Evolutionary conservation across 1,140 invertebrate genomes (phyloP).

Genomic region (Gyrodactylus salaris): DNA sequence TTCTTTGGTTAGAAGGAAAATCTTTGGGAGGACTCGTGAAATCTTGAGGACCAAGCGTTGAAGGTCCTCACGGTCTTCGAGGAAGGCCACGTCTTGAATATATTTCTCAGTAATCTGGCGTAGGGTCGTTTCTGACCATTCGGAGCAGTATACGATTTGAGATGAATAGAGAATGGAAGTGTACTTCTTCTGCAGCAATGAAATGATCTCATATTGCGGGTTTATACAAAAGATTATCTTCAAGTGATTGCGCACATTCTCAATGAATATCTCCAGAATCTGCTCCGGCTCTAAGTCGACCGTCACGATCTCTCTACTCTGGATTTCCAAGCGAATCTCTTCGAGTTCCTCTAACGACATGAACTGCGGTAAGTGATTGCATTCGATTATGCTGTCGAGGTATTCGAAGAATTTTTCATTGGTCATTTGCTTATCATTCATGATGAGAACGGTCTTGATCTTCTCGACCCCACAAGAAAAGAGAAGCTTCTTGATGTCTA

Average conservation of each 20-base stretch:
- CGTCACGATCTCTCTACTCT: constrained; percentile 29
- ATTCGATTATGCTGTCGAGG: constrained; percentile 20
- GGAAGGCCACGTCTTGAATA: constrained; percentile 11
- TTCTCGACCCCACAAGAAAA: constrained; percentile 33
- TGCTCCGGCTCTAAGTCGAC: constrained; percentile 13
- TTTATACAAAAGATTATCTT: constrained; percentile 49
- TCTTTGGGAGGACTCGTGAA: not conserved
- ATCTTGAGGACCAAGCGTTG: not conserved
- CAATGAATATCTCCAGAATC: constrained; percentile 37
- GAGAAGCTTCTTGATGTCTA: constrained; percentile 41
- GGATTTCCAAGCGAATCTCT: constrained; percentile 33
- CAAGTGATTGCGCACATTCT: constrained; percentile 36
- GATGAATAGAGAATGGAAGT: constrained; percentile 46
- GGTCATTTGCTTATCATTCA: constrained; percentile 34
- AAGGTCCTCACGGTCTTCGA: not conserved
- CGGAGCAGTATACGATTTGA: constrained; percentile 51
- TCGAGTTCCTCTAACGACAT: constrained; percentile 21
- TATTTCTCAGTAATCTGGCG: constrained; percentile 32
- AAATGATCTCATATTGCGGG: constrained; percentile 39
- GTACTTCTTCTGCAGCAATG: constrained; percentile 43
- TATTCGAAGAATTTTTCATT: constrained; percentile 21
- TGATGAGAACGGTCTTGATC: constrained; percentile 38
- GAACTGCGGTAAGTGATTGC: constrained; percentile 21
- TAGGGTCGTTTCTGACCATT: constrained; percentile 49
- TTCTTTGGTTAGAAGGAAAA: not conserved